Evolutionary conservation across 2,888 invertebrate species (phyloP).

Genomic region (Nasonovia ribisnigri): DNA sequence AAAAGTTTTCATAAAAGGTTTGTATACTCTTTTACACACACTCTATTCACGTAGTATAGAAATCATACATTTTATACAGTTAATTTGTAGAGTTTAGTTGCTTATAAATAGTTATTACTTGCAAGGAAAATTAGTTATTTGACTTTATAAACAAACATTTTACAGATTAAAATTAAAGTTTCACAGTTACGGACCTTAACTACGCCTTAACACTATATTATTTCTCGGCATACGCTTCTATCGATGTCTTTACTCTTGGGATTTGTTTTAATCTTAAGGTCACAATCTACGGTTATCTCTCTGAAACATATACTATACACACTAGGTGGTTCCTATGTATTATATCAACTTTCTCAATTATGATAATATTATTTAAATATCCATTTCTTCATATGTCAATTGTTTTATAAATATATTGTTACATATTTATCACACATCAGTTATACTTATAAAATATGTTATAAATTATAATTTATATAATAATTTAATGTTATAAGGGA

Average conservation of each 20-base stretch:
- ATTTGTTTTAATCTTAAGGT: conserved; percentile 9
- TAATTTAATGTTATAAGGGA: background rate
- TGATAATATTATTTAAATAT: background rate
- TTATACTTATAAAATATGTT: background rate
- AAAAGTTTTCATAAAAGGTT: conserved; percentile 23
- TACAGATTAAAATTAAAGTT: background rate
- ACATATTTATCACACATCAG: background rate
- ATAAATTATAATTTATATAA: background rate
- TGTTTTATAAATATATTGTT: background rate
- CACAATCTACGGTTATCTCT: background rate
- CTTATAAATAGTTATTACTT: background rate
- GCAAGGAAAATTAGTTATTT: background rate
- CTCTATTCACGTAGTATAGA: background rate
- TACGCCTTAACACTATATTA: background rate
- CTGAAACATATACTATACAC: background rate
- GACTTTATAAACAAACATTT: conserved; percentile 6
- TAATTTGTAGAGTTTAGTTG: background rate
- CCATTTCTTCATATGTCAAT: background rate
- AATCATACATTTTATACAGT: conserved; percentile 4
- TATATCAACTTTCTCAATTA: background rate
- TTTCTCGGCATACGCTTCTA: background rate
- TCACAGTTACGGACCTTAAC: background rate
- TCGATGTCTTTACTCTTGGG: conserved; percentile 14
- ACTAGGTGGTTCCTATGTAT: background rate
- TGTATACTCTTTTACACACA: background rate